phyloP scores from a whole-genome alignment of 2,888 invertebrate genomes.

The Cotesia congregata region DNA sequence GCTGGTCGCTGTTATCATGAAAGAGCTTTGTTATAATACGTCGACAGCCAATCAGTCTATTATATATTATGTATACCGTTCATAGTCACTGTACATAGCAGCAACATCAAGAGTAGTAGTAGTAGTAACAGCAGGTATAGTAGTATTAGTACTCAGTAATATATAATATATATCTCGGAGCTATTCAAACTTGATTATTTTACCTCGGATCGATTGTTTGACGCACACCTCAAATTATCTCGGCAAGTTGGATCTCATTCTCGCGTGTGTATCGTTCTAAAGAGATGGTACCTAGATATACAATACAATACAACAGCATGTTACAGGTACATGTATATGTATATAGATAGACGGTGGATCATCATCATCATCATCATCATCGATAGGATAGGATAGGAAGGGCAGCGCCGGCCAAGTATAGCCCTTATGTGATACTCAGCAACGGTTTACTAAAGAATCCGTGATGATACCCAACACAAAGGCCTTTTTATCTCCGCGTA shows the following conservation, averaged over 20 bases:
- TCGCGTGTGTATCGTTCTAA: neutral
- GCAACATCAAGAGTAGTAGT: neutral
- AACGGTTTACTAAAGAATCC: constrained; percentile 17
- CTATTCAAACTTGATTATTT: constrained; percentile 18
- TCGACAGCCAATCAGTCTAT: constrained; percentile 31
- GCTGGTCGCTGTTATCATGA: neutral
- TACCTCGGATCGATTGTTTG: constrained; percentile 22
- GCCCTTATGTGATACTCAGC: constrained; percentile 24
- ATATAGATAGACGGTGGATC: neutral
- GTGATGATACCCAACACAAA: constrained; percentile 32
- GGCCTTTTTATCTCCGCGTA: neutral
- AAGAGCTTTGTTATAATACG: constrained; percentile 1
- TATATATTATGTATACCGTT: neutral
- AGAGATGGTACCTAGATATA: constrained; percentile 8
- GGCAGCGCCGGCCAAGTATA: constrained; percentile 31
- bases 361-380: no score
- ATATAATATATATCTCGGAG: neutral
- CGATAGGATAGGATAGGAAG: constrained; percentile 1
- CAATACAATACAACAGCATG: neutral
- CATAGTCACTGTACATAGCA: neutral
- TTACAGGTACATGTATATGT: neutral
- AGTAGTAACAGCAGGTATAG: neutral
- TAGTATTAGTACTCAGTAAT: neutral
- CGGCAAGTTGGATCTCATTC: constrained; percentile 17
- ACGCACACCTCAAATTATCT: constrained; percentile 5